phyloP scores from a whole-genome alignment of 2,888 invertebrate genomes.

The Malthinus seriepunctatus region DNA sequence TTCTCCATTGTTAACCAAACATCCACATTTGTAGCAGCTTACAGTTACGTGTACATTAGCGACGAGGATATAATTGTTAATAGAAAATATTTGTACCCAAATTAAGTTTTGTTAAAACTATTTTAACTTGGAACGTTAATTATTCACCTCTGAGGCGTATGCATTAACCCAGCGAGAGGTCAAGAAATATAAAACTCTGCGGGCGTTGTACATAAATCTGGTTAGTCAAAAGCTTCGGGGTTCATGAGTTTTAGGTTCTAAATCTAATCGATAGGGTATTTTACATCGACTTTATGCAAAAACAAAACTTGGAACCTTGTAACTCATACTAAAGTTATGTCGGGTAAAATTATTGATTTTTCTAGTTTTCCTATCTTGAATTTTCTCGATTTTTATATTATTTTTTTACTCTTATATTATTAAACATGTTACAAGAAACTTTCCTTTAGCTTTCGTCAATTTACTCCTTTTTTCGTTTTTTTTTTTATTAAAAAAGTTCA shows the following conservation, averaged over 20 bases:
- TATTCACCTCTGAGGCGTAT: slow-evolving; percentile 4
- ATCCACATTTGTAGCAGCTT: not conserved
- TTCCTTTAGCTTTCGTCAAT: no score
- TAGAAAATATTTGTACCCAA: not conserved
- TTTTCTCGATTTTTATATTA: not conserved
- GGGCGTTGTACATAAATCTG: slow-evolving; percentile 25
- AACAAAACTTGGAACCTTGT: not conserved
- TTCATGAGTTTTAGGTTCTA: not conserved
- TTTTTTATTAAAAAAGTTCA: no score
- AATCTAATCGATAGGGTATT: slow-evolving; percentile 14
- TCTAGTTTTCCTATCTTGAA: not conserved
- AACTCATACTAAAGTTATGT: not conserved
- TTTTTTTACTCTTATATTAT: no score
- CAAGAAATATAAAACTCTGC: slow-evolving; percentile 20
- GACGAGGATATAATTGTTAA: not conserved
- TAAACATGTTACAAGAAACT: no score
- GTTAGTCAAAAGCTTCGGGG: slow-evolving; percentile 13
- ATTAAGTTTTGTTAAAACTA: not conserved
- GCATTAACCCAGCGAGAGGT: slow-evolving; percentile 16
- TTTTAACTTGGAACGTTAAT: no score
- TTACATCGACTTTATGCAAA: slow-evolving; percentile 1
- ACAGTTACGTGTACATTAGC: not conserved
- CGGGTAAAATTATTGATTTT: not conserved
- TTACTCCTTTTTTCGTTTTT: no score
- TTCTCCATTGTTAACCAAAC: not conserved